Percentiles rank a stretch among this genome's conserved stretches.
These are phyloP conservation scores for Apteryx owenii DNA, from an alignment of 2,113 vertebrate genomes.

Conservation along the genomic window DNA sequence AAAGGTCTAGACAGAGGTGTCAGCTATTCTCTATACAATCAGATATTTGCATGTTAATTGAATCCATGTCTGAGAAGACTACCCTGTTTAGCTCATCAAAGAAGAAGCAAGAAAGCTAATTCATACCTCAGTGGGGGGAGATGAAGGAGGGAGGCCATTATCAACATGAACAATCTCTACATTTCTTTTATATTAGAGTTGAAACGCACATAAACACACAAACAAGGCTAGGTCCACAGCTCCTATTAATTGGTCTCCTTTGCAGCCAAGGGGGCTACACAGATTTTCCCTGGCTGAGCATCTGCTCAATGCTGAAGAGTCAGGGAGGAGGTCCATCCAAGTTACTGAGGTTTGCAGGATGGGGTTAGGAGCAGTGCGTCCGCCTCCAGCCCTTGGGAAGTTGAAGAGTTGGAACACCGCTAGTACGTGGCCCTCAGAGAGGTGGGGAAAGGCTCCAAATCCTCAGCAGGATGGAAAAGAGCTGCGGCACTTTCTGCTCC, in stretches of 20 bases:
- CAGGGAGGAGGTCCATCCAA: background rate
- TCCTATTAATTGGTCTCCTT: background rate
- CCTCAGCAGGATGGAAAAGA: no score
- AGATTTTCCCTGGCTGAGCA: background rate
- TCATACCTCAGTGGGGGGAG: background rate
- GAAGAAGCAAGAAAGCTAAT: constrained; percentile 36
- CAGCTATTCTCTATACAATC: constrained; percentile 17
- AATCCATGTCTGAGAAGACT: constrained; percentile 32
- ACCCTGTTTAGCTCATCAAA: constrained; percentile 50
- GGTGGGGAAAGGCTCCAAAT: no score
- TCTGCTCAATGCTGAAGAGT: rapidly evolving
- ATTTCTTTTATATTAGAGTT: background rate
- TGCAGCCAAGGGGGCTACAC: background rate
- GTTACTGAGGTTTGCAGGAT: background rate
- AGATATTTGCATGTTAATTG: constrained; percentile 71
- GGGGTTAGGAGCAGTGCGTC: background rate
- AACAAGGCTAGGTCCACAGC: background rate
- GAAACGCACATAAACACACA: background rate
- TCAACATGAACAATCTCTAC: background rate
- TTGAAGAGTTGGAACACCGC: rapidly evolving
- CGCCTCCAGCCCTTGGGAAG: background rate
- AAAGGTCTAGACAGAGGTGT: constrained; percentile 51
- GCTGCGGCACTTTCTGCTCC: background rate
- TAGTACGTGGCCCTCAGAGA: rapidly evolving
- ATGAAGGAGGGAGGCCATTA: background rate